Evolutionary conservation across 2,113 vertebrate species (phyloP).

Genomic region (Pseudopipra pipra): DNA sequence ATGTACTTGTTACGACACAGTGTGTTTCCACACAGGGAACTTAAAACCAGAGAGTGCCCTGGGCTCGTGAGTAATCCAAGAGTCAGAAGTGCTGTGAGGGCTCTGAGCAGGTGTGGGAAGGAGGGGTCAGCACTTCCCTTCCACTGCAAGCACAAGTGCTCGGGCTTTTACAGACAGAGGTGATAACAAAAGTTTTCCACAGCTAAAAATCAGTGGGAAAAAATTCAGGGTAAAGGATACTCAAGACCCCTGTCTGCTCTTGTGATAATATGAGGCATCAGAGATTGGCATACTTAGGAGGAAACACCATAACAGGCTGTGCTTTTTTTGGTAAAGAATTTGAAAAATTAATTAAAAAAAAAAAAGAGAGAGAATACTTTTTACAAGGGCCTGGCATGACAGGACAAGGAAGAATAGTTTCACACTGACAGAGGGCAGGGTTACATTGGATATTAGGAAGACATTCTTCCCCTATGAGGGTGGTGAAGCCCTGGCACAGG

Average conservation of each 20-base stretch:
- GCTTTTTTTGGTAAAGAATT: neutral
- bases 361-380: neutral
- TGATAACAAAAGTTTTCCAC: neutral
- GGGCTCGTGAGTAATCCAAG: neutral
- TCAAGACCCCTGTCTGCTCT: neutral
- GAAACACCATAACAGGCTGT: neutral
- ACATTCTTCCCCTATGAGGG: neutral
- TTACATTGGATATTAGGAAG: no score
- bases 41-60: neutral
- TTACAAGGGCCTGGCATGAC: neutral
- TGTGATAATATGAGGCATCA: rapidly evolving
- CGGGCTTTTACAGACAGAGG: neutral
- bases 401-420: neutral
- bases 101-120: constrained; percentile 38
- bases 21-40: neutral
- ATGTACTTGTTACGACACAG: neutral
- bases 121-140: neutral
- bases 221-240: neutral
- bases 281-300: neutral
- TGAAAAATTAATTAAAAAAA: neutral
- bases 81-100: neutral
- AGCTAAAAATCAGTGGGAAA: neutral
- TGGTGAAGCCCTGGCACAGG: neutral
- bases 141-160: neutral
- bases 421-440: neutral